Evolutionary conservation across 53 echinoderm and acorn worm genomes (phyloP).

Genomic region (Pentamera pediparva): DNA sequence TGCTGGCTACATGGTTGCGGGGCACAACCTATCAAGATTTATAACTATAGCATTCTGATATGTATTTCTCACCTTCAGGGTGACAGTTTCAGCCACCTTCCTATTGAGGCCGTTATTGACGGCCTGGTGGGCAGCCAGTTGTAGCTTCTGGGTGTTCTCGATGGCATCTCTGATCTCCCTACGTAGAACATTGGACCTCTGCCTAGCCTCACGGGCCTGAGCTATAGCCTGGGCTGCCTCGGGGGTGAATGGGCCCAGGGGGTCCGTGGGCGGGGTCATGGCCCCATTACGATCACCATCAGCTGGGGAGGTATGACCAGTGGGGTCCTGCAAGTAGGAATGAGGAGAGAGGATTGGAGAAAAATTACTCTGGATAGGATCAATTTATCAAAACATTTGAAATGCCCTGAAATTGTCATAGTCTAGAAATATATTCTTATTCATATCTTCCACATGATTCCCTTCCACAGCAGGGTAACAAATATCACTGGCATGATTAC

Average conservation of each 20-base stretch:
- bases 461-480: too few species aligned
- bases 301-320: constrained; percentile 21
- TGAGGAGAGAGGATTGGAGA: too few species aligned
- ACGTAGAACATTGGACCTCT: constrained; percentile 64
- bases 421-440: too few species aligned
- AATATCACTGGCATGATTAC: too few species aligned
- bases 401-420: too few species aligned
- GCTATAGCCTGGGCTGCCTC: constrained; percentile 88
- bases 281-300: constrained; percentile 21
- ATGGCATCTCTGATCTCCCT: constrained; percentile 89
- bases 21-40: too few species aligned
- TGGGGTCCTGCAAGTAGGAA: too few species aligned
- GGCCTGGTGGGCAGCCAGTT: constrained; percentile 76
- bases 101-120: constrained; percentile 82
- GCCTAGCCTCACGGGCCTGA: constrained; percentile 90
- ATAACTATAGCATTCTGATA: too few species aligned
- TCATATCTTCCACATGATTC: too few species aligned
- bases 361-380: too few species aligned
- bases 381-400: too few species aligned
- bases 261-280: constrained; percentile 55
- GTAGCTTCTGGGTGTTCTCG: constrained; percentile 77
- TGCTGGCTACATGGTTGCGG: too few species aligned
- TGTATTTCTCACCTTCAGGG: constrained; percentile 80
- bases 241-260: constrained; percentile 88
- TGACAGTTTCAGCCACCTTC: constrained; percentile 92